phyloP scores from a whole-genome alignment of 2,888 invertebrate genomes.

The Cephus rjabovi region DNA sequence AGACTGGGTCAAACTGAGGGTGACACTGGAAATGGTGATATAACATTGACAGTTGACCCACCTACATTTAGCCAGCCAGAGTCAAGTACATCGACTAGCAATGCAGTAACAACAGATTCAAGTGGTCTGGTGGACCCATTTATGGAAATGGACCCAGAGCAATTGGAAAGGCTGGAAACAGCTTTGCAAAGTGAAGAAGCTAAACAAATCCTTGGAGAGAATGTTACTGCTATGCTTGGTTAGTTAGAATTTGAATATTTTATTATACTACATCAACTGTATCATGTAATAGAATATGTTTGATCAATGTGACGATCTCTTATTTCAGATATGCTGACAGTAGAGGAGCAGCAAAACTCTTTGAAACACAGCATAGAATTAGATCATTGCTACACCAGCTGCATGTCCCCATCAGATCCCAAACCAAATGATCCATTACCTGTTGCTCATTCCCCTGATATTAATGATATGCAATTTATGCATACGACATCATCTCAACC shows the following conservation, averaged over 20 bases:
- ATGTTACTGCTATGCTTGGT: slow-evolving; percentile 67
- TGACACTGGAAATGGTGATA: slow-evolving; percentile 53
- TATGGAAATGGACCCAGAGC: slow-evolving; percentile 69
- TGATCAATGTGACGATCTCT: not conserved
- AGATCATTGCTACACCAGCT: slow-evolving; percentile 85
- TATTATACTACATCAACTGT: slow-evolving; percentile 42
- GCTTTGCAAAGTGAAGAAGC: slow-evolving; percentile 69
- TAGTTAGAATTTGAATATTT: slow-evolving; percentile 19
- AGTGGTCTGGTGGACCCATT: slow-evolving; percentile 64
- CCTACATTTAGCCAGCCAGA: slow-evolving; percentile 43
- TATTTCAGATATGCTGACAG: slow-evolving; percentile 63
- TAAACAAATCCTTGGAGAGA: slow-evolving; percentile 68
- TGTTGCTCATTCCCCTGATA: slow-evolving; percentile 47
- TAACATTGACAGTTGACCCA: slow-evolving; percentile 62
- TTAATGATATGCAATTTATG: slow-evolving; percentile 38
- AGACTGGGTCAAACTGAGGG: slow-evolving; percentile 57
- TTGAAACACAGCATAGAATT: slow-evolving; percentile 71
- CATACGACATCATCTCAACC: slow-evolving; percentile 25
- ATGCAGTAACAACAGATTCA: slow-evolving; percentile 32
- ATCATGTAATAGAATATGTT: slow-evolving; percentile 22
- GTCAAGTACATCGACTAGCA: slow-evolving; percentile 22
- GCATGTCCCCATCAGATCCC: slow-evolving; percentile 71
- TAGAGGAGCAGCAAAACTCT: slow-evolving; percentile 71
- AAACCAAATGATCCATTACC: slow-evolving; percentile 65
- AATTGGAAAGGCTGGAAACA: slow-evolving; percentile 68